Evolutionary conservation across 2,797 vertebrate genomes (phyloP).

Genomic region (Hydrophis major): DNA sequence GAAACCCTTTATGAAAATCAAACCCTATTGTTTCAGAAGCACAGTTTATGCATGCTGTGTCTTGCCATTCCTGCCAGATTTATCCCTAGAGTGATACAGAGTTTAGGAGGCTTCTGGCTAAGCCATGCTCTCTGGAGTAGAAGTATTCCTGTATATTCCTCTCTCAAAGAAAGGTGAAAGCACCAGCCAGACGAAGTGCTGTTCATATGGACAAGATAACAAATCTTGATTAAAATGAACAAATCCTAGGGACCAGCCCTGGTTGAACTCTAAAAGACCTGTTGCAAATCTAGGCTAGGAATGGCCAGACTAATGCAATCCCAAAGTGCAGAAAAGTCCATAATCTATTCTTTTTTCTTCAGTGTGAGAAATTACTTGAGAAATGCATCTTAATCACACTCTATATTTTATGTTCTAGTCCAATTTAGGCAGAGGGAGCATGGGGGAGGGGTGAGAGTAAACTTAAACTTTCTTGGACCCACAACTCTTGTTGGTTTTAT

Average conservation of each 20-base stretch:
- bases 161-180: not conserved
- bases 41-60: not conserved
- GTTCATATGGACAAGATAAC: not conserved
- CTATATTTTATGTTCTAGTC: not conserved
- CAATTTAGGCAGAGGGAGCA: not conserved
- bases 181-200: not conserved
- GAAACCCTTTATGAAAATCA: slow-evolving; percentile 9
- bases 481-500: not conserved
- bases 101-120: not conserved
- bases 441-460: not conserved
- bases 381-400: not conserved
- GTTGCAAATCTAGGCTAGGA: not conserved
- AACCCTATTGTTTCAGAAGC: not conserved
- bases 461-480: not conserved
- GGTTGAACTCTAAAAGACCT: not conserved
- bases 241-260: not conserved
- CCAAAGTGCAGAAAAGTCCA: not conserved
- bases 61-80: not conserved
- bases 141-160: not conserved
- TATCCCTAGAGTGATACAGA: not conserved
- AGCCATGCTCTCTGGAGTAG: not conserved
- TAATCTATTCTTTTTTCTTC: not conserved
- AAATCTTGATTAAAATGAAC: not conserved
- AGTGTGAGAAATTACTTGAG: not conserved
- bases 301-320: not conserved